Evolutionary conservation across 2,888 invertebrate species (phyloP), one percentile per base, ranked within the genome.

Genomic region (Volucella inanis): DNA sequence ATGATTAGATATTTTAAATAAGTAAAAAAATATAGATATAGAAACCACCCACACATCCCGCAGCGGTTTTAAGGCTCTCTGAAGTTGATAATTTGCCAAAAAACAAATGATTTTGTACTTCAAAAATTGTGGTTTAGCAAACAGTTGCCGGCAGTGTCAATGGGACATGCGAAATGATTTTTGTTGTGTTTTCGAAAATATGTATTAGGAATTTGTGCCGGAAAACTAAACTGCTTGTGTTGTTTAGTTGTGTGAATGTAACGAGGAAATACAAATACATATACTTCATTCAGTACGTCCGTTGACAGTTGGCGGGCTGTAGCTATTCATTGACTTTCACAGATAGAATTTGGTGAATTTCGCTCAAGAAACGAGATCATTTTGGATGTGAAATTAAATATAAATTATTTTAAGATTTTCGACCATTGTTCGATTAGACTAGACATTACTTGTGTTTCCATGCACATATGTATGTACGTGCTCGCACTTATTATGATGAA

Each of bases 31-130:
- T 22, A 22, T 22, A 3, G 0, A 22, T 31, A 31, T 0, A 31
- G 31, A 31, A 31, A 31, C 6, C 80, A 68, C 75, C 80, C 62
- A 80, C 80, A 43, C 57, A 57, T 9, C 43, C 43, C 41, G 54
- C 50, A 54, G 47, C 22, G 31, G 43, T 52, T 76, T 54, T 38
- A 65, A 57, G 18, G 12, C 41, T 47, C 43, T 52, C 22, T 41
- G 59, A 61, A 22, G 43, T 59, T 74, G 41, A 80, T 47, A 55
- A 41, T 57, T 77, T 74, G 83, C 62, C 79, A 83, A 71, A 9
- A 62, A 50, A 54, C 78, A 79, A 74, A 83, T 67, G 49, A 79
- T 68, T 70, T 68, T 74, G 57, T 83, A 47, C 68, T 68, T 78
- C 55, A 52, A 57, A 61, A 54, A 38, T 57, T 83, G 78, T 14